Evolutionary conservation across 2,113 vertebrate genomes (phyloP), one percentile per base, ranked within the genome.

Genomic region (Stomatorhinus ivindoensis): DNA sequence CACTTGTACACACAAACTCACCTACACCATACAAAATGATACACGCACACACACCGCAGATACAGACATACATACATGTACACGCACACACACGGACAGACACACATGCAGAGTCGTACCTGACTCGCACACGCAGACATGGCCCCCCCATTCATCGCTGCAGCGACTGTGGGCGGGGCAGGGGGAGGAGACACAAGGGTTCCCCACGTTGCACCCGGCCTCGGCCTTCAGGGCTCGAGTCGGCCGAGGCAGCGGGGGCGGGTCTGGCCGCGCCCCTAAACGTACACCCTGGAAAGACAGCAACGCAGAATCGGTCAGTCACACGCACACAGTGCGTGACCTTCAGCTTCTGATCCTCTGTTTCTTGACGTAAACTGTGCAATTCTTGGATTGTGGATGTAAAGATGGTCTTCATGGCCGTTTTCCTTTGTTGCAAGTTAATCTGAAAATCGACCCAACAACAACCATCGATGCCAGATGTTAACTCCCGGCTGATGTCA

Each of bases 111-210:
- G 21, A 19, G 39, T 19, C 92, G 92, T 94, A 99, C 98, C 98
- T 94, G 98, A 95, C 92, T 96, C 94, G 90, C 98, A 99, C 89
- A 96, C 61, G 2, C 98, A 99, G 31, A 95, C 95, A 91, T 98
- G 97, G 19, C 95, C 96, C 93, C 98, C 97, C 98, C 98, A 99
- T 89, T 97, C 95, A 47, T 99, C 97, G 7, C 91, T 93, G 91
- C 98, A 99, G 76, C 95, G 24, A 1, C 98, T 97, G 73, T 97
- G 97, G 91, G 94, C 89, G 0, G 98, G 97, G 89, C 98, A 99
- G 83, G 98, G 97, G 88, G 94, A 97, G 44, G 98, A 97, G 42
- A 95, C 93, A 3, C 98, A 99, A 82, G 96, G 93, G 69, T 96
- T 97, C 0, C 95, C 96, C 44, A 98, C 94, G 0, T 53, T 95